Conservation (phyloP, 2,888 invertebrate genomes). For the Coenonympha arcania region DNA sequence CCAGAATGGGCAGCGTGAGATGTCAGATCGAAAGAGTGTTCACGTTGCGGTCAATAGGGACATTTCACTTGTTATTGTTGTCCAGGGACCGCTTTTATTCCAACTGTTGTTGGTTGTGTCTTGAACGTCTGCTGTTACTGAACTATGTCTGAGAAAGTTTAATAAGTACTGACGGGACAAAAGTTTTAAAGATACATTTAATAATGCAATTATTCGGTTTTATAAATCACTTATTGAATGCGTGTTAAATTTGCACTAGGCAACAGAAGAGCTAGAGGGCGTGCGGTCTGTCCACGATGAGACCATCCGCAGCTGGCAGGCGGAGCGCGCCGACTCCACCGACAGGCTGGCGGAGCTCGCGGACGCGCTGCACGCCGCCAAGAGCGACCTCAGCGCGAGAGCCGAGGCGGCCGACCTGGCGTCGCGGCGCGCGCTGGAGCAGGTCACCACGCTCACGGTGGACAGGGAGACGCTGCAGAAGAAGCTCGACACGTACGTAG, state of each 20-base stretch:
- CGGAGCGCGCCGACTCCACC: conserved; percentile 37
- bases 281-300: conserved; percentile 69
- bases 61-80: no score
- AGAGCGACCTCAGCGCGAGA: conserved; percentile 28
- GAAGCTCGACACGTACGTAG: conserved; percentile 47
- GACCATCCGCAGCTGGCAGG: conserved; percentile 56
- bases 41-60: no score
- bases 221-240: no score
- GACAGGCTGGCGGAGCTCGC: conserved; percentile 34
- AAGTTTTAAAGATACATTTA: no score
- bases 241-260: conserved; percentile 33
- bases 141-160: no score
- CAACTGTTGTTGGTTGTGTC: no score
- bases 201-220: no score
- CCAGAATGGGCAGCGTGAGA: no score
- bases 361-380: conserved; percentile 31
- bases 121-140: no score
- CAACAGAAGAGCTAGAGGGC: conserved; percentile 66
- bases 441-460: conserved; percentile 61
- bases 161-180: no score
- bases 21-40: no score
- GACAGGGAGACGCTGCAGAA: conserved; percentile 60
- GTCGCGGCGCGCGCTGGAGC: conserved; percentile 42
- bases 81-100: no score
- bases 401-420: conserved; percentile 37